Conservation (phyloP, 2,113 vertebrate species). For the Sialia sialis region DNA sequence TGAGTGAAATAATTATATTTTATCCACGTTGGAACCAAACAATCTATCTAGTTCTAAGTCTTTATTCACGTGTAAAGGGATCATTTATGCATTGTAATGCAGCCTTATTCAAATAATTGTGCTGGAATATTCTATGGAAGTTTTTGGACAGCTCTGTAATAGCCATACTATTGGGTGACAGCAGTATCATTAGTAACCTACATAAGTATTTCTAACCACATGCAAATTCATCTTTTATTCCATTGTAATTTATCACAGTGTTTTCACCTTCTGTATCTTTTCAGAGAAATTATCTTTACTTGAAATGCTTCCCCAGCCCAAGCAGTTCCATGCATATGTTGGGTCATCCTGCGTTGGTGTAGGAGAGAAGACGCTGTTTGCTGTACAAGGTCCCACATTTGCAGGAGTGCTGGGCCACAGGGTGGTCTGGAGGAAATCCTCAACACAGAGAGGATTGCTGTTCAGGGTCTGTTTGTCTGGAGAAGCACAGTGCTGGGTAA, state of each 20-base stretch:
- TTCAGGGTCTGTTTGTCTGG: neutral
- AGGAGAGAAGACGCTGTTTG: neutral
- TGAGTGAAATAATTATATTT: slow-evolving; percentile 5
- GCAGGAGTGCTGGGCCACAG: neutral
- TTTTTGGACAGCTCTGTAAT: slow-evolving; percentile 7
- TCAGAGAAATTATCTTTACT: neutral
- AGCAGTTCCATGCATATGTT: neutral
- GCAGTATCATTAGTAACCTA: neutral
- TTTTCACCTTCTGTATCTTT: neutral
- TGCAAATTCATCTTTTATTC: neutral
- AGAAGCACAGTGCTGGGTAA: neutral
- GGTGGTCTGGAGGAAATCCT: neutral
- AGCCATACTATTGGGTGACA: neutral
- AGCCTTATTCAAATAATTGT: slow-evolving; percentile 3
- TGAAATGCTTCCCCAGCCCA: neutral
- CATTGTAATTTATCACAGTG: neutral
- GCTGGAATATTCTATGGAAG: neutral
- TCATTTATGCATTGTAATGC: slow-evolving; percentile 1
- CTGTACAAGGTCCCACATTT: neutral
- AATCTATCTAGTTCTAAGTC: neutral
- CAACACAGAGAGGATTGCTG: fast-evolving
- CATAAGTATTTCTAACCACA: neutral
- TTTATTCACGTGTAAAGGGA: slow-evolving; percentile 33
- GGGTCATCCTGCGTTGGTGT: neutral
- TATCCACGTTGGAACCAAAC: neutral